Evolutionary conservation across 2,888 invertebrate species (phyloP).

Genomic region (Tiphia femorata): DNA sequence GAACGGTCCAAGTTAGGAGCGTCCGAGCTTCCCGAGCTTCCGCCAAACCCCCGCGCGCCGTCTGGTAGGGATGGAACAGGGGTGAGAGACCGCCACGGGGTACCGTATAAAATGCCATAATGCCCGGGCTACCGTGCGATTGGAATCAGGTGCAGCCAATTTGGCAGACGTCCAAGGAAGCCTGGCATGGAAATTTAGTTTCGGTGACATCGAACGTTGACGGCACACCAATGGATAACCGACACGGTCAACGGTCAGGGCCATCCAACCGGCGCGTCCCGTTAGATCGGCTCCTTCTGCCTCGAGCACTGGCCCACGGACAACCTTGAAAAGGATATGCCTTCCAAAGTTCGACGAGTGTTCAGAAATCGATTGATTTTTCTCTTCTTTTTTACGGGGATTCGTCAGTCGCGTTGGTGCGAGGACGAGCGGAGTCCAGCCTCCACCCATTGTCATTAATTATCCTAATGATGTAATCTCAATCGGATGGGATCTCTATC

Average conservation of each 20-base stretch:
- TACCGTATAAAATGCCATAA: constrained; percentile 57
- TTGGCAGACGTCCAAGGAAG: constrained; percentile 57
- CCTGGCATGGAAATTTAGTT: constrained; percentile 56
- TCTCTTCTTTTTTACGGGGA: too few species aligned
- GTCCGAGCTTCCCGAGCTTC: constrained; percentile 13
- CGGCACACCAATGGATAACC: constrained; percentile 37
- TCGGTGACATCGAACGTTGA: constrained; percentile 39
- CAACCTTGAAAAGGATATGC: constrained; percentile 30
- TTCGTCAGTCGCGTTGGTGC: too few species aligned
- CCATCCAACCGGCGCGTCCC: constrained; percentile 17
- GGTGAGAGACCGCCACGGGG: constrained; percentile 33
- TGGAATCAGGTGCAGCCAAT: constrained; percentile 64
- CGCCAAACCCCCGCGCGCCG: too few species aligned
- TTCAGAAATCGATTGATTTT: not conserved
- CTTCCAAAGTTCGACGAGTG: not conserved
- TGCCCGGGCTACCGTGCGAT: constrained; percentile 50
- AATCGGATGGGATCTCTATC: too few species aligned
- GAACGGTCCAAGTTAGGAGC: constrained; percentile 51
- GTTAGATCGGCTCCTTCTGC: constrained; percentile 25
- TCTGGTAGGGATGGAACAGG: too few species aligned
- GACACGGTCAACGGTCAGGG: constrained; percentile 32
- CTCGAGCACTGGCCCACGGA: constrained; percentile 12
- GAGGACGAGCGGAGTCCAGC: too few species aligned
- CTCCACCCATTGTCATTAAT: too few species aligned
- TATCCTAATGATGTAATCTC: too few species aligned